A percentile compares a stretch with the other conserved stretches of the same genome.
Conservation (phyloP, 2,113 vertebrate genomes). For the Vireo altiloquus region DNA sequence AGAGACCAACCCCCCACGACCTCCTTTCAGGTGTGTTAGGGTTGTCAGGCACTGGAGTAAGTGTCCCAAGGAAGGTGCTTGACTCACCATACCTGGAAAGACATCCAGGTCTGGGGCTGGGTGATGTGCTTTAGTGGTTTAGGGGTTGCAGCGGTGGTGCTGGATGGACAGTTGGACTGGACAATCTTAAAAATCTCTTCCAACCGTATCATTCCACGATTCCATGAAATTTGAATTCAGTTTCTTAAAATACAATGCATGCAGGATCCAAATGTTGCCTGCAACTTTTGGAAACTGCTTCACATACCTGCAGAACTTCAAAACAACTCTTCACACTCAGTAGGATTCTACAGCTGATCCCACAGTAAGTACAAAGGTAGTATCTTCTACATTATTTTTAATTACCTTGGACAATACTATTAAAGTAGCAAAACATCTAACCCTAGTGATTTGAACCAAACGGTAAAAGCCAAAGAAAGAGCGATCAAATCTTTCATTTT, state of each 20-base stretch:
- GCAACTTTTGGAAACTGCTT: not conserved
- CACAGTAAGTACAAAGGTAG: not conserved
- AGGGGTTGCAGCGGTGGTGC: not conserved
- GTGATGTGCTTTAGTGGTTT: not conserved
- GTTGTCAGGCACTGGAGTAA: not conserved
- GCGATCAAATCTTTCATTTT: not conserved
- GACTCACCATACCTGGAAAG: not conserved
- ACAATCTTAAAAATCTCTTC: not conserved
- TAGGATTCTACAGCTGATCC: not conserved
- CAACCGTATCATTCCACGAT: not conserved
- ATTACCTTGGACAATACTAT: not conserved
- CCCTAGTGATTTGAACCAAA: not conserved
- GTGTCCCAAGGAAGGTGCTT: not conserved
- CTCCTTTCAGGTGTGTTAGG: not conserved
- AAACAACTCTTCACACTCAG: not conserved
- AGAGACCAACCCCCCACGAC: fast-evolving
- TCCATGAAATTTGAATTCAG: not conserved
- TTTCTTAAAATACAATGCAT: not conserved
- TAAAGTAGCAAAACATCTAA: not conserved
- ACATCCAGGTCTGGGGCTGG: not conserved
- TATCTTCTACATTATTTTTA: not conserved
- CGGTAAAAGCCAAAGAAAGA: not conserved
- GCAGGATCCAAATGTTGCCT: not conserved
- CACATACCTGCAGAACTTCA: not conserved
- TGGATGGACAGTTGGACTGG: not conserved